Percentiles rank a stretch among this genome's conserved stretches.
phyloP scores from a whole-genome alignment of 1,140 invertebrate species.

The Saccostrea glomerata region DNA sequence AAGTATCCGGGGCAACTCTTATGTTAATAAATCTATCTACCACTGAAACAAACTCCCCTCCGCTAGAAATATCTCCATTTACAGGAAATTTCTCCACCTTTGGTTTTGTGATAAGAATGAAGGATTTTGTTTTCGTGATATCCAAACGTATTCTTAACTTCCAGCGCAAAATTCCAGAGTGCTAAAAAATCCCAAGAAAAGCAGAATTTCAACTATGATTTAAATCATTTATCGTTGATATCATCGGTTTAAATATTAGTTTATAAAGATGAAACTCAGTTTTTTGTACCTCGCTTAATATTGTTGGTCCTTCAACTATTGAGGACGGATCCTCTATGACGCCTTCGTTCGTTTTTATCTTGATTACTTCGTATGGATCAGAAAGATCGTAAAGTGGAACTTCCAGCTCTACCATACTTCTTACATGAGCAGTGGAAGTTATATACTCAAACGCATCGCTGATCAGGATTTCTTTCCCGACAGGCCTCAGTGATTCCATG shows the following conservation, averaged over 20 bases:
- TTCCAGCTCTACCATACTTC: slow-evolving; percentile 39
- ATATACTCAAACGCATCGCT: slow-evolving; percentile 56
- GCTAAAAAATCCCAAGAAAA: slow-evolving; percentile 40
- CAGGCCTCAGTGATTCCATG: slow-evolving; percentile 8
- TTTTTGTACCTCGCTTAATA: not conserved
- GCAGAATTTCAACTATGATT: not conserved
- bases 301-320: slow-evolving; percentile 6
- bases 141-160: slow-evolving; percentile 47
- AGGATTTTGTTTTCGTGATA: slow-evolving; percentile 45
- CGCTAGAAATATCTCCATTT: not conserved
- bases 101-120: slow-evolving; percentile 48
- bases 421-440: slow-evolving; percentile 39
- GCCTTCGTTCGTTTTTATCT: slow-evolving; percentile 47
- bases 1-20: slow-evolving; percentile 44
- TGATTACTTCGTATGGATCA: slow-evolving; percentile 53
- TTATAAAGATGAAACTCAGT: too few relatives aligned
- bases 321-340: slow-evolving; percentile 2
- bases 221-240: not conserved
- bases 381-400: slow-evolving; percentile 47
- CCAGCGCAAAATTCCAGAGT: slow-evolving; percentile 45
- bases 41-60: slow-evolving; percentile 23
- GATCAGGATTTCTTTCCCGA: slow-evolving; percentile 51
- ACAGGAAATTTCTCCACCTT: slow-evolving; percentile 47
- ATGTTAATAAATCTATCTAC: slow-evolving; percentile 54
- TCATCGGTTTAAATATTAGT: not conserved